phyloP scores from a whole-genome alignment of 1,140 invertebrate genomes.

The Notospermus geniculatus region DNA sequence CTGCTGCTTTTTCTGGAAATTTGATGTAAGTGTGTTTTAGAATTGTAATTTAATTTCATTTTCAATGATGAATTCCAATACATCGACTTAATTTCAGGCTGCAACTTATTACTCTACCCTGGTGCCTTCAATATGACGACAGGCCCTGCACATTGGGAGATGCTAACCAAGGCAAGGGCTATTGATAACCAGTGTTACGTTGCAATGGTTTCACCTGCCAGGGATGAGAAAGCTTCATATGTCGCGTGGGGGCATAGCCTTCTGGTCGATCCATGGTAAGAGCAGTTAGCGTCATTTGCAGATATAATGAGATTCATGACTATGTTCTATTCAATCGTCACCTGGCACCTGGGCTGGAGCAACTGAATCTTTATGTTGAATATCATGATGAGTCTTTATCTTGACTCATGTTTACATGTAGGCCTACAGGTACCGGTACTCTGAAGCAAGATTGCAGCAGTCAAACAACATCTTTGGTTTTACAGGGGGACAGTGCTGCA shows the following conservation, averaged over 20 bases:
- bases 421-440: too few relatives aligned
- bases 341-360: too few relatives aligned
- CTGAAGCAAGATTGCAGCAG: too few relatives aligned
- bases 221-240: conserved; percentile 71
- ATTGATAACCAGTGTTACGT: conserved; percentile 74
- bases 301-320: not conserved
- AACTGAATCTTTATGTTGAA: too few relatives aligned
- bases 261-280: conserved; percentile 78
- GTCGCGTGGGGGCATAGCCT: conserved; percentile 87
- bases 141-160: conserved; percentile 88
- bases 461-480: conserved; percentile 15
- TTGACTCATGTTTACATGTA: too few relatives aligned
- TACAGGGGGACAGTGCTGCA: conserved; percentile 68
- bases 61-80: too few relatives aligned
- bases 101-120: conserved; percentile 84
- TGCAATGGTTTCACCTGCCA: conserved; percentile 67
- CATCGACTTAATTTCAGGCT: conserved; percentile 62
- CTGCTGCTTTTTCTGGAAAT: not conserved
- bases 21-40: not conserved
- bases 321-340: too few relatives aligned
- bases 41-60: too few relatives aligned
- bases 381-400: too few relatives aligned
- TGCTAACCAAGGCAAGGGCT: conserved; percentile 76
- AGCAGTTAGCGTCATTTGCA: not conserved
- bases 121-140: conserved; percentile 95